Percentiles rank a stretch among this genome's conserved stretches.
Evolutionary conservation across 2,888 invertebrate genomes (phyloP).

Genomic region (Xanthorhoe spadicearia): DNA sequence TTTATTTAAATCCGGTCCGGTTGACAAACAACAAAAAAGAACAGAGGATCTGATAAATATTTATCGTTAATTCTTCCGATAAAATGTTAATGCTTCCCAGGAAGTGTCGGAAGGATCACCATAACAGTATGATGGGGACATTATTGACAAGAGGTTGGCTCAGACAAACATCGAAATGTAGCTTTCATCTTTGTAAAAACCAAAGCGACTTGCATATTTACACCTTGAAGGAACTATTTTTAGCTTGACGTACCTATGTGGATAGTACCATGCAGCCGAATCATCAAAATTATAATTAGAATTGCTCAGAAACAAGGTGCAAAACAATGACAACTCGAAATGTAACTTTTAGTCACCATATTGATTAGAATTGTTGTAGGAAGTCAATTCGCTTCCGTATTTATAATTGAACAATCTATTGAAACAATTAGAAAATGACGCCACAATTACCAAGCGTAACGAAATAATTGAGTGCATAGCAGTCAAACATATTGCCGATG

Average conservation of each 20-base stretch:
- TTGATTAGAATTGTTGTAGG: not conserved
- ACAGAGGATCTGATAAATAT: conserved; percentile 42
- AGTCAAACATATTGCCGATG: conserved; percentile 28
- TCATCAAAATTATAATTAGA: conserved; percentile 16
- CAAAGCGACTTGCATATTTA: conserved; percentile 19
- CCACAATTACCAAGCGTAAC: not conserved
- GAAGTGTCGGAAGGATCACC: conserved; percentile 36
- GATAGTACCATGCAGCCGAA: conserved; percentile 7
- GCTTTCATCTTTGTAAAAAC: conserved; percentile 12
- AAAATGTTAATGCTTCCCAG: conserved; percentile 33
- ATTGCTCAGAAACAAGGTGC: conserved; percentile 12
- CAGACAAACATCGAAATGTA: conserved; percentile 5
- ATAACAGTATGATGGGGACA: conserved; percentile 32
- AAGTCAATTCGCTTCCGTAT: conserved; percentile 14
- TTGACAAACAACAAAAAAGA: conserved; percentile 34
- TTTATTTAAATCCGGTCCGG: conserved; percentile 22
- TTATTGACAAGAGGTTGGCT: conserved; percentile 27
- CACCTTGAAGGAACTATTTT: conserved; percentile 25
- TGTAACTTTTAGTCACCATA: not conserved
- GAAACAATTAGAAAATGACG: conserved; percentile 5
- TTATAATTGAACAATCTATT: not conserved
- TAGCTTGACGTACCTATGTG: conserved; percentile 16
- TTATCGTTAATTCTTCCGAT: conserved; percentile 39
- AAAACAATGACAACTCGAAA: conserved; percentile 4
- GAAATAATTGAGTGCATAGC: not conserved